Base-by-base conservation (phyloP, 2,888 invertebrate species). In the Quadriops clusia region DNA sequence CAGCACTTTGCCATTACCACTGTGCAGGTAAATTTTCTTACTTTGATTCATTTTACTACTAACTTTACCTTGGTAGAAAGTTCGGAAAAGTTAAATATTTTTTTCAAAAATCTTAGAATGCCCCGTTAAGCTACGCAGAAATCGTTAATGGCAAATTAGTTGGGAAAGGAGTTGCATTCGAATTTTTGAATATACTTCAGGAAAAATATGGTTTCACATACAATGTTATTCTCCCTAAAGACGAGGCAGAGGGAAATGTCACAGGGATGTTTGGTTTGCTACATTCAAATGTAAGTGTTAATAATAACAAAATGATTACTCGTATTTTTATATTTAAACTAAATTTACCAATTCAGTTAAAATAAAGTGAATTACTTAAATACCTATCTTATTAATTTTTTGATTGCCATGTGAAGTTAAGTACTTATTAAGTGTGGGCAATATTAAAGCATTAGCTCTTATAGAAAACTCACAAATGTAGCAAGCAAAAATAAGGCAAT, bases 191-290 rank as follows among this genome's bases (percentile, higher is more conserved):
- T 14, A 72, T 84, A 25, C 61, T 87, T 3, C 68, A 70, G 23
- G 54, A 72, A 31, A 74, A 73, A 44, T 77, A 75, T 41, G 76
- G 81, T 41, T 86, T 87, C 39, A 76, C 77, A 0, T 86, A 79
- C 46, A 72, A 75, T 8, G 65, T 86, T 1, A 54, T 79, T 8
- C 54, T 68, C 26, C 25, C 31, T n/a, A 32, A 37, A 58, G 75
- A 80, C 48, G 64, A 68, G 5, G 67, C 77, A 39, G 77, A 77
- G 0, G 63, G 65, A 5, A 53, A 52, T 1, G 47, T 66, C 11
- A 67, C 64, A 0, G 82, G 83, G 5, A 54, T 85, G 11, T 61
- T 83, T 21, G 68, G 74, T 35, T 60, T 79, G 41, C 56, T 85
- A 0, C 64, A 68, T 34, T 56, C 60, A 25, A 66, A 67, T 46